Evolutionary conservation across 1,140 invertebrate species (phyloP).

Genomic region (Drosophila kepulauana): DNA sequence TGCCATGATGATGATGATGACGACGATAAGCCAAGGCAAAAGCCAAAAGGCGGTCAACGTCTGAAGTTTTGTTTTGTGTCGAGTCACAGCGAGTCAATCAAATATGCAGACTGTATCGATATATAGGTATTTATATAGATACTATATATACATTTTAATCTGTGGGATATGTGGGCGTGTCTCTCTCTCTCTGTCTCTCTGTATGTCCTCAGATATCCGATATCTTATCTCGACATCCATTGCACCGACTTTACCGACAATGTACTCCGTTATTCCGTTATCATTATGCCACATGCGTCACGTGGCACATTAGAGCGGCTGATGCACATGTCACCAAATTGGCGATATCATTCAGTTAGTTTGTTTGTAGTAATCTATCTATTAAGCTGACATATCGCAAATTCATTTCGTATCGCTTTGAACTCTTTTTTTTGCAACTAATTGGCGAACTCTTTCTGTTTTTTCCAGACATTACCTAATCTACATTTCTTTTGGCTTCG

Average conservation of each 20-base stretch:
- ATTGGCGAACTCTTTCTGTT: not conserved
- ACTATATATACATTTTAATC: constrained; percentile 5
- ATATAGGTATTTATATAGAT: not conserved
- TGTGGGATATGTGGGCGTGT: constrained; percentile 18
- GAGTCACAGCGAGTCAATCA: constrained; percentile 19
- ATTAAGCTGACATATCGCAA: constrained; percentile 1
- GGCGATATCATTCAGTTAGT: not conserved
- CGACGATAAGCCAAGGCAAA: constrained; percentile 21
- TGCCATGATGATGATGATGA: not conserved
- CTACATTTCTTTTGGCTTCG: not conserved
- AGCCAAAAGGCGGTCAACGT: not conserved
- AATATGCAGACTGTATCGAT: constrained; percentile 6
- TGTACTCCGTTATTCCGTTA: not conserved
- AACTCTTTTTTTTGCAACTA: not conserved
- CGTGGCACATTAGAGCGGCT: not conserved
- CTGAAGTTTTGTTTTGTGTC: constrained; percentile 6
- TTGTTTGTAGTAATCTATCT: not conserved
- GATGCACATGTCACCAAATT: constrained; percentile 7
- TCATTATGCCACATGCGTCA: constrained; percentile 12
- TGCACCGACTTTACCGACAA: not conserved
- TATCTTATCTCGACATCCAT: constrained; percentile 35
- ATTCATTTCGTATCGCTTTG: not conserved
- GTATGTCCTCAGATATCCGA: not conserved
- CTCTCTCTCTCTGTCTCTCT: constrained; percentile 45
- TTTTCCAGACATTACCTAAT: not conserved